A percentile compares a stretch with the other conserved stretches of the same genome.
phyloP scores from a whole-genome alignment of 2,888 invertebrate genomes.

The Psylliodes chrysocephalus region DNA sequence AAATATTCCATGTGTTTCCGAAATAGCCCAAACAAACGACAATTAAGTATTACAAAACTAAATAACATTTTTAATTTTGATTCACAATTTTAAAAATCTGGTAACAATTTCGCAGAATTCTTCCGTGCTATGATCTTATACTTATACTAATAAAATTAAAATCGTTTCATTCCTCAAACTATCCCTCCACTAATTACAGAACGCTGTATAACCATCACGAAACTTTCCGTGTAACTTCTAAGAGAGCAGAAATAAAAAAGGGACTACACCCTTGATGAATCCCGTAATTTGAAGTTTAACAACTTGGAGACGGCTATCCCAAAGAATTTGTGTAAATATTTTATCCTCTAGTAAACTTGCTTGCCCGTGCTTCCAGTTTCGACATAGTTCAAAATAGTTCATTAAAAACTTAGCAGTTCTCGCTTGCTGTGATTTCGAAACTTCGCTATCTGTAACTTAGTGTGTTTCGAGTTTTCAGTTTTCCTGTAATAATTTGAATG shows the following conservation, averaged over 20 bases:
- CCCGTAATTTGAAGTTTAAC: slow-evolving; percentile 34
- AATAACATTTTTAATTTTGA: too few relatives aligned
- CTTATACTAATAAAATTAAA: too few relatives aligned
- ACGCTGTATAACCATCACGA: not conserved
- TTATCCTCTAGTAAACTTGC: slow-evolving; percentile 33
- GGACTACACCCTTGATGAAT: slow-evolving; percentile 33
- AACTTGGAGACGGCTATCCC: slow-evolving; percentile 31
- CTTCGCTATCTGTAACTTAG: slow-evolving; percentile 38
- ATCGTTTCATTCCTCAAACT: too few relatives aligned
- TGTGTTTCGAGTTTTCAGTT: slow-evolving; percentile 36
- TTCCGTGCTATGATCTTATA: too few relatives aligned
- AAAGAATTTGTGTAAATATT: slow-evolving; percentile 42
- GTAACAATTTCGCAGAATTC: too few relatives aligned
- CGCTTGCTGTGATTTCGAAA: slow-evolving; percentile 34
- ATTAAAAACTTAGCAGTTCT: slow-evolving; percentile 44
- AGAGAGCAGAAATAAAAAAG: not conserved
- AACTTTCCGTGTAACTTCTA: not conserved
- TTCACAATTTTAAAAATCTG: too few relatives aligned
- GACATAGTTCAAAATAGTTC: slow-evolving; percentile 46
- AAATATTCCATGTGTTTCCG: too few relatives aligned
- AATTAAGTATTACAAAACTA: too few relatives aligned
- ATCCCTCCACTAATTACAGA: not conserved
- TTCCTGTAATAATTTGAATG: slow-evolving; percentile 42
- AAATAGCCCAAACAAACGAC: too few relatives aligned
- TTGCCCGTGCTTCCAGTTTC: slow-evolving; percentile 34